Base-by-base conservation (phyloP, 2,797 vertebrate species). In the Todus mexicanus region DNA sequence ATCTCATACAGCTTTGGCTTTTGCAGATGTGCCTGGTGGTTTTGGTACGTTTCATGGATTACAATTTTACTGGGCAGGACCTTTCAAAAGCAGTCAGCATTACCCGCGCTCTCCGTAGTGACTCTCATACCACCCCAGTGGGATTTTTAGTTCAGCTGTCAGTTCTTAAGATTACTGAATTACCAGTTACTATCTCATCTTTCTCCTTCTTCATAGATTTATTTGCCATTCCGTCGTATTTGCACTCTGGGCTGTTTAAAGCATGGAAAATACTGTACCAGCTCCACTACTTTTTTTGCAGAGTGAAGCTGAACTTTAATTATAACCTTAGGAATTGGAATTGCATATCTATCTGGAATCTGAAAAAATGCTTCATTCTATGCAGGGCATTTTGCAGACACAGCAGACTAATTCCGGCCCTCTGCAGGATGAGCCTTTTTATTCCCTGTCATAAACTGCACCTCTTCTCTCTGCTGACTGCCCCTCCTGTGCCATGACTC, bases 141-240 rank as follows among this genome's bases (percentile, higher is more conserved):
- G 48, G 69, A 47, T 59, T 87, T 84, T 82, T 76, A 82, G 56
- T 75, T 70, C 42, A 73, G 23, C 38, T 89, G 50, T 77, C 40
- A 57, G 57, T 81, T n/a, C n/a, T n/a, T n/a, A n/a, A n/a, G n/a
- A n/a, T n/a, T n/a, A n/a, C n/a, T n/a, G n/a, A n/a, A n/a, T n/a
- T n/a, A n/a, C n/a, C n/a, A n/a, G n/a, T n/a, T n/a, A 42, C 40
- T 31, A 14, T 47, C 53, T 85, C 37, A 37, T 78, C 38, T 86
- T 87, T 48, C 20, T 69, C 18, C 64, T 72, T 93, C 61, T 59
- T 53, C 23, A 42, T 43, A 33, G 38, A 53, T 66, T 85, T 74
- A 65, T 84, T 81, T 84, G 51, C 15, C 15, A 11, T 80, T 85
- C 37, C 65, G 35, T 77, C n/a, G 25, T 42, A 66, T 70, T 84